phyloP scores from a whole-genome alignment of 2,888 invertebrate species.

The Eupithecia pulchellata region DNA sequence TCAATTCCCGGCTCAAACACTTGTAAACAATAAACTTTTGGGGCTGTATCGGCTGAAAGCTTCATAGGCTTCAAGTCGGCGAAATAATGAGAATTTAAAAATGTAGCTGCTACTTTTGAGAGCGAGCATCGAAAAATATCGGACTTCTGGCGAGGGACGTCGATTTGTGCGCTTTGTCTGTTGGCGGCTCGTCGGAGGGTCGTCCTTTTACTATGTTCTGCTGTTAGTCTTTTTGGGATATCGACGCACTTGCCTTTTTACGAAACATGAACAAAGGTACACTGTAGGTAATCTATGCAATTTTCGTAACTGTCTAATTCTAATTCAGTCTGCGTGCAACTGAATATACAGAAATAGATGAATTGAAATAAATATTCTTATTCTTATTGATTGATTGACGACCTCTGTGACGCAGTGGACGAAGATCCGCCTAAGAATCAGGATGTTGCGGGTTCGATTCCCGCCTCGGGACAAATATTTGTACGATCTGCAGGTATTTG shows the following conservation, averaged over 20 bases:
- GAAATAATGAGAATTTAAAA: conserved; percentile 63
- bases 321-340: no score
- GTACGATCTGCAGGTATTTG: no score
- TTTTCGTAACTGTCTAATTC: no score
- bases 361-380: no score
- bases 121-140: conserved; percentile 45
- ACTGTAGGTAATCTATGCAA: no score
- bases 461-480: no score
- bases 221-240: conserved; percentile 4
- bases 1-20: conserved; percentile 55
- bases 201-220: conserved; percentile 2
- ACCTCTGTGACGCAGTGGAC: no score
- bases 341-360: no score
- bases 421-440: no score
- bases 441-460: no score
- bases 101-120: conserved; percentile 51
- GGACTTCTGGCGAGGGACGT: conserved; percentile 20
- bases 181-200: conserved; percentile 19
- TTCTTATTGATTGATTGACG: no score
- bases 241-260: background rate
- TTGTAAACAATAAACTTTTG: conserved; percentile 53
- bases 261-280: background rate
- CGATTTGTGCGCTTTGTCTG: conserved; percentile 26
- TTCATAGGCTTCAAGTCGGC: conserved; percentile 51
- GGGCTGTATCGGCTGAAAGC: conserved; percentile 45